Evolutionary conservation across 1,140 invertebrate species (phyloP), one percentile per base, ranked within the genome.

Genomic region (Chelonus insularis): DNA sequence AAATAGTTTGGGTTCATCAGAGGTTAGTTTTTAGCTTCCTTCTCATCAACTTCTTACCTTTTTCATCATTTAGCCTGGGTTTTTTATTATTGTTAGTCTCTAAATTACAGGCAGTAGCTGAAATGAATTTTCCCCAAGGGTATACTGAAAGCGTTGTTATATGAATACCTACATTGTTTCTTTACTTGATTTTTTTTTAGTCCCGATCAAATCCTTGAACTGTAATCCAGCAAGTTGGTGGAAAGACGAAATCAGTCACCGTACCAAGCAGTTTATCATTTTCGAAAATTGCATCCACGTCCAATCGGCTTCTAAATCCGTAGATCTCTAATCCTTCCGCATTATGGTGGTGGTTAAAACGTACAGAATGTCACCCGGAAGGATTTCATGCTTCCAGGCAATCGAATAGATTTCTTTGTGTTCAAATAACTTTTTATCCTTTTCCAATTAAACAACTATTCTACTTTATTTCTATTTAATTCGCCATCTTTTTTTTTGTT

Each of bases 261-360:
- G 41, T 8, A 18, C 41, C 18, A 43, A 14, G 4, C 16, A 7
- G 41, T 14, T 43, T 43, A 16, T 43, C 41, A 43, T 43, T 14
- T 43, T 16, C 52, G 9, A 55, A 37, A 60, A 52, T 60, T 60
- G 48, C 48, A 60, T 60, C 36, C 48, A 51, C 48, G 48, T 60
- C 32, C 39, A 60, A 60, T 60, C 58, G n/a, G 21, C 39, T 50
- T 56, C 48, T 16, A 60, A 52, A 36, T 18, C 48, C 21, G 3
- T 8, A 21, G 36, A 34, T 47, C 52, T 48, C 43, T 55, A 61
- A 55, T 55, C 59, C 39, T 47, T 11, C 23, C 7, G 41, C 52
- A 55, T 61, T 61, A 43, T 61, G 25, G 59, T 23, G 51, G 39
- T 29, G 59, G 54, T 48, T 61, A 39, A 47, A 55, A 55, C 59